These are phyloP conservation scores for Lonchura striata DNA, from an alignment of 2,113 vertebrate genomes.

Conservation along the genomic window DNA sequence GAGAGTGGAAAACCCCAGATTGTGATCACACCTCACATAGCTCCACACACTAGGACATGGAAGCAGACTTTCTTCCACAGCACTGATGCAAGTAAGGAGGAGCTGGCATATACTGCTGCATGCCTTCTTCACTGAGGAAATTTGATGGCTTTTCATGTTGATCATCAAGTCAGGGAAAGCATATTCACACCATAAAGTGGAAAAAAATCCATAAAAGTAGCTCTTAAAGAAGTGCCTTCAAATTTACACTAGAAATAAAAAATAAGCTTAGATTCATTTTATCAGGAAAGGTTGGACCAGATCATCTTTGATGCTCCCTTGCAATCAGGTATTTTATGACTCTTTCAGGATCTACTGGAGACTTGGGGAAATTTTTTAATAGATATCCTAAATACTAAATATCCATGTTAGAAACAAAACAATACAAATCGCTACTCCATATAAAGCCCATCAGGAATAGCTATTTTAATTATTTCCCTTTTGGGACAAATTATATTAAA, in stretches of 20 bases:
- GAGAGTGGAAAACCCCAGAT: background rate
- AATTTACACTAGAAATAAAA: background rate
- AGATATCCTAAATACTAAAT: background rate
- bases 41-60: background rate
- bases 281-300: background rate
- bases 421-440: background rate
- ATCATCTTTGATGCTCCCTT: background rate
- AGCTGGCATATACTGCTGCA: accelerated
- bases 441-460: background rate
- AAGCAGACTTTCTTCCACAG: background rate
- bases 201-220: background rate
- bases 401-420: background rate
- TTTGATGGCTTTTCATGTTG: accelerated
- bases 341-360: background rate
- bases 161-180: background rate
- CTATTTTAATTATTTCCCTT: background rate
- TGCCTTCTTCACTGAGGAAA: accelerated
- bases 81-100: background rate
- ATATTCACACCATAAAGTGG: background rate
- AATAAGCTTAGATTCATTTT: background rate
- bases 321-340: background rate
- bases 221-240: background rate
- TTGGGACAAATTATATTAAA: background rate
- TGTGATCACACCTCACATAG: accelerated
- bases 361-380: background rate